Base-by-base conservation (phyloP, 2,797 vertebrate species). In the Micromesistius poutassou region DNA sequence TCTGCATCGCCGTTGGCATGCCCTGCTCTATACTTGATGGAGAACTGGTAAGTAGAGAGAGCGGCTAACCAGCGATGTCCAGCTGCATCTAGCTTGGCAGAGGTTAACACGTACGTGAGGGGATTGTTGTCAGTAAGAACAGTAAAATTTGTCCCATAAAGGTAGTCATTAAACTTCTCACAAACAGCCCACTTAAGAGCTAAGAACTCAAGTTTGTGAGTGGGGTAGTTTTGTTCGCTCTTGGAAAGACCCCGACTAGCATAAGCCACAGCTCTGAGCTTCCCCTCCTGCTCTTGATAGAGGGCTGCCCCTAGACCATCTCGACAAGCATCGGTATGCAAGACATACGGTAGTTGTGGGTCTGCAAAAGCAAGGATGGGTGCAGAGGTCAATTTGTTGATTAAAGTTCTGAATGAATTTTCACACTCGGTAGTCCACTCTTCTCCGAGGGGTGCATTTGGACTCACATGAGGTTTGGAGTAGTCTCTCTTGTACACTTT, bases 11-110 rank as follows among this genome's bases (percentile, higher is more conserved):
- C 6, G 40, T 77, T 77, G 16, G 22, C 31, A 25, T 77, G 40
- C 0, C 76, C 76, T 25, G 76, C 28, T n/a, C 30, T n/a, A 8
- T 77, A 77, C 40, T 77, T 77, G 8, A 72, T 72, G 19, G 30
- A 50, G 28, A 77, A 77, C n/a, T 33, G 28, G n/a, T 40, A 71
- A 28, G 75, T 71, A n/a, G 75, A 76, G 7, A 76, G 66, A 42
- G 75, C 75, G 30, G 75, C 66, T 40, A 42, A 36, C 75, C 75
- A 76, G n/a, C 55, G 33, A 38, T 70, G 38, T 38, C 75, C 38
- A 13, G 62, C 19, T 9, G 62, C 70, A 71, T 71, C 30, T 14
- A 71, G 30, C 70, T 71, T 71, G 6, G 28, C 70, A 30, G 70
- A 71, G 28, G 70, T 31, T 71, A 71, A 71, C 22, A 71, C 70